A percentile compares a stretch with the other conserved stretches of the same genome.
phyloP scores from a whole-genome alignment of 1,140 invertebrate genomes.

The Philopotamus ludificatus region DNA sequence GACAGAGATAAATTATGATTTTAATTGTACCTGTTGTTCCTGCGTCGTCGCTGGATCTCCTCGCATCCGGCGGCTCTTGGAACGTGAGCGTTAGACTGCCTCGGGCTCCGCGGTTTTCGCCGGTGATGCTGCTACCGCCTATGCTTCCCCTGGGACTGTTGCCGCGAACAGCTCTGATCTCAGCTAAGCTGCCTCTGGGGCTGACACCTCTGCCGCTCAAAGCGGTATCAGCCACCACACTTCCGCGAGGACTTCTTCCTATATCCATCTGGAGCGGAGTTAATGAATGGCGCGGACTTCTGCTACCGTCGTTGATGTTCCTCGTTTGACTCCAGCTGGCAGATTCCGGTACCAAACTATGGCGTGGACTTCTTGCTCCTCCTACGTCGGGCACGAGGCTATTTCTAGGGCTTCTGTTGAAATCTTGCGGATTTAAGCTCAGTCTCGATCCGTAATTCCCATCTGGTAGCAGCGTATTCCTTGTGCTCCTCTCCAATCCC shows the following conservation, averaged over 20 bases:
- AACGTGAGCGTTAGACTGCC: conserved; percentile 60
- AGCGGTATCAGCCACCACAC: conserved; percentile 49
- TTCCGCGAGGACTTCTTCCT: conserved; percentile 52
- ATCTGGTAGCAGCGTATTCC: conserved; percentile 63
- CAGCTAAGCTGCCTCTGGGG: conserved; percentile 64
- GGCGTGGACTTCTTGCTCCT: conserved; percentile 56
- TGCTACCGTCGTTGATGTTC: conserved; percentile 52
- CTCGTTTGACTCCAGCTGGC: conserved; percentile 54
- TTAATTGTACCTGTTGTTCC: conserved; percentile 9
- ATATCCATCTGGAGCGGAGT: conserved; percentile 47
- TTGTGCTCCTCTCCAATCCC: conserved; percentile 53
- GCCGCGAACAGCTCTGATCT: conserved; percentile 50
- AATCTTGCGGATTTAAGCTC: conserved; percentile 58
- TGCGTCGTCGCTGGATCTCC: conserved; percentile 62
- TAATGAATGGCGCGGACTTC: conserved; percentile 62
- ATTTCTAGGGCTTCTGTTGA: conserved; percentile 64
- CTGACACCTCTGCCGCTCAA: conserved; percentile 53
- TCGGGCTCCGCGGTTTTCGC: conserved; percentile 55
- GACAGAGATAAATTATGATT: too few relatives aligned
- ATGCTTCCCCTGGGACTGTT: conserved; percentile 64
- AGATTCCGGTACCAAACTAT: conserved; percentile 61
- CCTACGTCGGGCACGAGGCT: conserved; percentile 59
- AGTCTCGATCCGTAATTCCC: conserved; percentile 54
- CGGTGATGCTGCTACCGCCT: conserved; percentile 56
- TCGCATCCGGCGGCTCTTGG: conserved; percentile 60